These are phyloP conservation scores for Bos javanicus DNA, from an alignment of 2,113 vertebrate species.

Conservation along the genomic window DNA sequence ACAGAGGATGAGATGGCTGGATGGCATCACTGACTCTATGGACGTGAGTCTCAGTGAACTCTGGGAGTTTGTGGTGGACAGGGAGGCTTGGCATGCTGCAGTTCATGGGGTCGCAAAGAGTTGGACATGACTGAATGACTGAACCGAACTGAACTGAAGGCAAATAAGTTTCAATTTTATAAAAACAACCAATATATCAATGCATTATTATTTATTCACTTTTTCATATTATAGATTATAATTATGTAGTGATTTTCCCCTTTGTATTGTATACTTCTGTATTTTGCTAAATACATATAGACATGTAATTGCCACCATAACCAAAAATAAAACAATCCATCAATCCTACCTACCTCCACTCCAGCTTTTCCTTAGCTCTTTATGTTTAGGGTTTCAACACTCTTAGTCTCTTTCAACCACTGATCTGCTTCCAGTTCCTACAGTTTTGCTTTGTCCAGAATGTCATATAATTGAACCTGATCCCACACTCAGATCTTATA, in stretches of 20 bases:
- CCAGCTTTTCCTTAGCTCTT: background rate
- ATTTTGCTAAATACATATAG: background rate
- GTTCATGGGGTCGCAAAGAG: too few species aligned
- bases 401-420: background rate
- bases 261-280: background rate
- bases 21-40: too few species aligned
- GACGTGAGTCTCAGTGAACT: too few species aligned
- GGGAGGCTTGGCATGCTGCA: too few species aligned
- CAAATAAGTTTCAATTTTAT: background rate
- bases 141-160: background rate
- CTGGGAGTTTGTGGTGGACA: too few species aligned
- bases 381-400: background rate
- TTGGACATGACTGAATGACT: too few species aligned
- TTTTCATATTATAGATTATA: background rate
- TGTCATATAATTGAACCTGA: background rate
- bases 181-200: background rate
- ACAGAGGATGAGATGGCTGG: too few species aligned
- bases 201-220: background rate
- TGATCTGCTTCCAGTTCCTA: background rate
- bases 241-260: too few species aligned
- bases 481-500: background rate
- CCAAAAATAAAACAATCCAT: background rate
- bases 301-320: background rate
- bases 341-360: background rate
- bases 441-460: background rate